Base-by-base conservation (phyloP, 2,113 vertebrate genomes). In the Ailurus styani region DNA sequence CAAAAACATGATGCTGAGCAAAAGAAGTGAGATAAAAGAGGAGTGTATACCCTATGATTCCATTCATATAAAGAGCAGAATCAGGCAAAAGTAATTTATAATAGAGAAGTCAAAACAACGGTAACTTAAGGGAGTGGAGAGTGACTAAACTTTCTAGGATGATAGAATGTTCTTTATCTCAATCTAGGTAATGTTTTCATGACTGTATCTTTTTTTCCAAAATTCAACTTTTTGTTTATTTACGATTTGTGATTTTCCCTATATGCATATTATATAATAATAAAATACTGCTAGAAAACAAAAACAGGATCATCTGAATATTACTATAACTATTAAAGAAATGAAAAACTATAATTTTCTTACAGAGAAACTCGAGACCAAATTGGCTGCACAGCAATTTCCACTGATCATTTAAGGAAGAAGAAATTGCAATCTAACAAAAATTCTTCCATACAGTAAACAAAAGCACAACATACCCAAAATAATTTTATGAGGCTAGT, bases 301-400 rank as follows among this genome's bases (percentile, higher is more conserved):
- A 91, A 94, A 78, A 88, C 89, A 88, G 4, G 5, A 94, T 57
- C 40, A 60, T 14, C 54, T 72, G 34, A 90, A 84, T 93, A 96
- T 72, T 86, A 47, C 21, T 72, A 13, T 31, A 94, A 83, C 29
- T 81, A 64, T 68, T 60, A 85, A 90, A 75, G 29, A 77, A 88
- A 73, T 23, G 27, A 23, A 75, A 96, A 78, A 77, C 42, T 54
- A 75, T 81, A 45, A 52, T 90, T 73, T 96, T 94, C 45, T 23
- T 20, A 66, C 21, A 34, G 37, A 95, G 64, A 91, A 85, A 94
- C 89, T 77, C 34, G 90, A 92, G 87, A 55, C 34, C 78, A 89
- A 96, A 97, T 66, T 64, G 23, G 21, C 60, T 77, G 93, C 52
- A 14, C 47, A 83, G 54, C 37, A 95, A 93, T 73, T 94, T 90